Evolutionary conservation across 2,113 vertebrate species (phyloP), one percentile per base, ranked within the genome.

Genomic region (Pygoscelis antarcticus): DNA sequence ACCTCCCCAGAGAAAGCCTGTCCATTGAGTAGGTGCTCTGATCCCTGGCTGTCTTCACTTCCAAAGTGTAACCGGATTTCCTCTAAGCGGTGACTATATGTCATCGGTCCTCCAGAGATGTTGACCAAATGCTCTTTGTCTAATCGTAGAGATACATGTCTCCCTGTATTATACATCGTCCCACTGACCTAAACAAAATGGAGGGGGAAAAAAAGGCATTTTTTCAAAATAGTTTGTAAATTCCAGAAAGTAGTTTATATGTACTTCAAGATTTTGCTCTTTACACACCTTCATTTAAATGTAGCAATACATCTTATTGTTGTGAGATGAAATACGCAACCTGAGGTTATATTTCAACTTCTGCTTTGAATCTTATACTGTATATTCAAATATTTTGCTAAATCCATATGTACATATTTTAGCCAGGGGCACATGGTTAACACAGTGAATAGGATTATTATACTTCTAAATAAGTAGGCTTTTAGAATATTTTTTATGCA

Each of bases 1-100:
- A 99, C 99, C 99, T 99, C 99, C 96, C 99, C 99, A 70, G 99
- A 99, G 98, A 99, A 99, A 78, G 99, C 99, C 96, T 99, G 99
- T 89, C 99, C 99, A 0, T 99, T 99, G 92, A 99, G 99, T 29
- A 99, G 98, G 93, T 99, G 99, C 96, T 99, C 99, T 3, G 99
- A 99, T 3, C 99, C 99, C 94, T 99, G 99, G 93, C 98, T 98
- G 87, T 99, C 99, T 95, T 99, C 99, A 3, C 99, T 99, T 74
- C 99, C 99, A 8, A 99, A 99, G 96, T 99, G 99, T 92, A 99
- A 97, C 98, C 99, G 98, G 95, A 99, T 99, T 87, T 99, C 99
- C 97, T 99, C 99, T 83, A 99, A 97, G 51, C 99, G 99, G 97
- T 99, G 99, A 60, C 99, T 99, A 91, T 99, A 99, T 1, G 99